phyloP scores from a whole-genome alignment of 2,888 invertebrate species.

The Dicyrtoma fusca region DNA sequence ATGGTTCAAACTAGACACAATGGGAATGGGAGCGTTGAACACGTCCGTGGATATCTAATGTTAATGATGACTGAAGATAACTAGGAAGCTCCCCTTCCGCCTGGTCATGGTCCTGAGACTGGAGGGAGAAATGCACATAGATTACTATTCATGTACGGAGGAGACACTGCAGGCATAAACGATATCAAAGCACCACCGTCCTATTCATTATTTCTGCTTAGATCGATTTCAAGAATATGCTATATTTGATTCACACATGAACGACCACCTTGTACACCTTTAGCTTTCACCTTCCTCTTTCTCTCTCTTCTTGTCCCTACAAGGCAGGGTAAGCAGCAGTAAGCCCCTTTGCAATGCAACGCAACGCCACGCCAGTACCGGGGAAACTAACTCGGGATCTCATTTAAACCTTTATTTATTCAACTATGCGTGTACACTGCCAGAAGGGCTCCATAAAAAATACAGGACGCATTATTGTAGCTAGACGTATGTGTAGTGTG shows the following conservation, averaged over 20 bases:
- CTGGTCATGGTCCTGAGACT: too few relatives aligned
- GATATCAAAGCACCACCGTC: neutral
- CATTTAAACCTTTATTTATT: too few relatives aligned
- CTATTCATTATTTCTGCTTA: conserved; percentile 24
- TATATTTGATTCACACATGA: conserved; percentile 25
- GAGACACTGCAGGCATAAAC: conserved; percentile 13
- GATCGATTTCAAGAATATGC: conserved; percentile 22
- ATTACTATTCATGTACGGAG: conserved; percentile 4
- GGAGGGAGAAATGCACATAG: neutral
- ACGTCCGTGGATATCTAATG: neutral
- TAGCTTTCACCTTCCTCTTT: conserved; percentile 14
- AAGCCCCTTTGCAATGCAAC: too few relatives aligned
- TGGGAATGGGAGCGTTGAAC: neutral
- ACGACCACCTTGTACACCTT: neutral
- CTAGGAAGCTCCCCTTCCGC: too few relatives aligned
- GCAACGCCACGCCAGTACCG: too few relatives aligned
- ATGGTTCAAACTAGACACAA: neutral
- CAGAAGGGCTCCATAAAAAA: too few relatives aligned
- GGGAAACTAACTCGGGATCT: too few relatives aligned
- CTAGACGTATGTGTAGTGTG: too few relatives aligned
- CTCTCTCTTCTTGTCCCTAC: neutral
- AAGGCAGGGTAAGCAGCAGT: too few relatives aligned
- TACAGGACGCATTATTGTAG: too few relatives aligned
- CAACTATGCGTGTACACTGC: too few relatives aligned
- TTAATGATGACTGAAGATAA: too few relatives aligned